Evolutionary conservation across 2,797 vertebrate genomes (phyloP), one percentile per base, ranked within the genome.

Genomic region (Anguilla megastoma): DNA sequence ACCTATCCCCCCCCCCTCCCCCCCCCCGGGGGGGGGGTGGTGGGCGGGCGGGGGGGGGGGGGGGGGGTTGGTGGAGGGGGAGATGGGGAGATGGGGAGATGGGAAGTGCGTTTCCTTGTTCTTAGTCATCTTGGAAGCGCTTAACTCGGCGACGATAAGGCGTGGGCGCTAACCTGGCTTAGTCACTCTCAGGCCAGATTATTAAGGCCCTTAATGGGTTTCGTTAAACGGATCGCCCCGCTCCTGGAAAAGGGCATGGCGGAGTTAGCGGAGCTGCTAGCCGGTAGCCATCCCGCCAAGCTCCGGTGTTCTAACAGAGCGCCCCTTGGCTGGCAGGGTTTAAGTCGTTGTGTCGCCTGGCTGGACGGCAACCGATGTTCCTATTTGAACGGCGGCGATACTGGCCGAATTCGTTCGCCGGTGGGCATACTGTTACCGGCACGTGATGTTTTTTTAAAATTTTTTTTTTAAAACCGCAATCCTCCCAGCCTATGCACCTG

Each of bases 151-250:
- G 87, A 93, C 92, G 92, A 91, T 89, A 93, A 91, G 89, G 91
- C 92, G 91, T 92, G 91, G 86, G 91, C 90, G 89, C 88, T 92
- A 33, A 90, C 91, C 90, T 87, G 93, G 92, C 94, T 95, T 92
- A 94, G 93, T 92, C 93, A 27, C 91, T 94, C 91, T 93, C 92
- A 41, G 91, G 93, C 92, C 90, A 93, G 94, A 95, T 95, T 95
- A 94, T 94, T 88, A 90, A 92, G 91, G 92, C 91, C 93, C 92
- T 92, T 94, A 95, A 94, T 94, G 93, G 92, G 94, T 94, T 95
- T 93, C 93, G 93, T 95, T 95, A 95, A 95, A 94, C 93, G 94
- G 10, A 83, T 12, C 52, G 87, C 88, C 63, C 84, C 86, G 3
- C 21, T n/a, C 60, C 76, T 86, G 16, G 27, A 52, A 48, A 50